Evolutionary conservation across 2,797 vertebrate species (phyloP), one percentile per base, ranked within the genome.

Genomic region (Argentina silus): DNA sequence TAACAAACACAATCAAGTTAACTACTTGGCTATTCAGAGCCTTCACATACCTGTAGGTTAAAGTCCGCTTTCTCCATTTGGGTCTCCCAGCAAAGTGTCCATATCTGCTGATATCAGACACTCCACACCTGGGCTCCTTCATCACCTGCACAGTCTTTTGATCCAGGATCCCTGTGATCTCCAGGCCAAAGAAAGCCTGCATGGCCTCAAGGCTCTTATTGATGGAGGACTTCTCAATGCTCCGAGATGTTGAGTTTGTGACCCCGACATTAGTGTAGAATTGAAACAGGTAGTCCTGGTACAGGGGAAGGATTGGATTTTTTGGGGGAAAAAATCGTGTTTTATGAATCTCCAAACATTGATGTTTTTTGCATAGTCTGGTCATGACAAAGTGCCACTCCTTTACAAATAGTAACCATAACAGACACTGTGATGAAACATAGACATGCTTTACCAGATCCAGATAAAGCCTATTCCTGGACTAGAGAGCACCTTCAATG

Each of bases 101-200:
- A 3, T 87, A 91, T 17, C 79, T 67, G 17, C 83, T 86, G 44
- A 92, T 48, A 78, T 97, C 96, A 0, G 95, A 90, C 7, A 95
- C 23, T 0, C 96, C 96, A 72, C 95, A 96, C 70, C 95, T 87
- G 3, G 95, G 93, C 1, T 59, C 69, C 74, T 86, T 87, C 85
- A 96, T 93, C 36, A 84, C 77, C 8, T 81, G 62, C 72, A 90
- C 7, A 0, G 91, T 91, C 11, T 73, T 83, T 3, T 57, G 15
- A 55, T 90, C 81, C 81, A 97, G 43, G n/a, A 19, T 76, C 23
- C 95, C 96, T 0, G 94, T 95, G 71, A 92, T 14, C n/a, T 89
- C 85, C 43, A 97, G 84, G 66, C 87, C 91, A 80, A 95, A 96
- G 88, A 95, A 96, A 1, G 67, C 86, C 76, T 96, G 93, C 96